These are phyloP conservation scores for Idaea aversata DNA, from an alignment of 2,888 invertebrate species.

Conservation along the genomic window DNA sequence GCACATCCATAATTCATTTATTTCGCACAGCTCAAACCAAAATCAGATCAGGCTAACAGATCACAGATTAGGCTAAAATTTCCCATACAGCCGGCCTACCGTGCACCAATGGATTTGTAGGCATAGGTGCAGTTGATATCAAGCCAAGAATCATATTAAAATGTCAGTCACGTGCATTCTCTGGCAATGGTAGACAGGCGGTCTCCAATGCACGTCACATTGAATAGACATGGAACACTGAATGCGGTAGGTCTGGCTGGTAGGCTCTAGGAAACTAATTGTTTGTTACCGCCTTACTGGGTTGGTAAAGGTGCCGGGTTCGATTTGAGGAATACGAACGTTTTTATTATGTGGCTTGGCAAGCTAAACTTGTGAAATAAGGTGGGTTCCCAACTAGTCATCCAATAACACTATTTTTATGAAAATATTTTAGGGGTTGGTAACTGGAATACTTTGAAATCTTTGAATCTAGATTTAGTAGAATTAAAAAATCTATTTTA, in stretches of 20 bases:
- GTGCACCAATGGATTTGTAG: background rate
- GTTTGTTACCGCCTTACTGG: slow-evolving; percentile 20
- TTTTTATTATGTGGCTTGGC: background rate
- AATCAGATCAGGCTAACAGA: too few species aligned
- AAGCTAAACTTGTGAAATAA: background rate
- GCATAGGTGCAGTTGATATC: background rate
- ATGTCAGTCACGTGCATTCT: slow-evolving; percentile 31
- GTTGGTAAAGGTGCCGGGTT: slow-evolving; percentile 16
- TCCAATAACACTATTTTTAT: too few species aligned
- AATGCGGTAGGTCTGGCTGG: slow-evolving; percentile 24
- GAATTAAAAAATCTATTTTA: too few species aligned
- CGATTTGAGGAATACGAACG: background rate
- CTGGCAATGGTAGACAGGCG: slow-evolving; percentile 30
- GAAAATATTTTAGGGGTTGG: too few species aligned
- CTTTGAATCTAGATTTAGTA: too few species aligned
- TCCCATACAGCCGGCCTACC: too few species aligned
- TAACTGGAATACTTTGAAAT: too few species aligned
- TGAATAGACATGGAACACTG: slow-evolving; percentile 19
- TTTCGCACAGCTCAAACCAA: too few species aligned
- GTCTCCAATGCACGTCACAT: slow-evolving; percentile 25
- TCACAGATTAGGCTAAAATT: too few species aligned
- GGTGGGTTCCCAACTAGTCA: too few species aligned
- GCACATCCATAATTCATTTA: too few species aligned
- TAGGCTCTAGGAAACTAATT: slow-evolving; percentile 18
- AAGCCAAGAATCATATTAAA: slow-evolving; percentile 11